Base-by-base conservation (phyloP, 2,797 vertebrate species). In the Argyrosomus regius region DNA sequence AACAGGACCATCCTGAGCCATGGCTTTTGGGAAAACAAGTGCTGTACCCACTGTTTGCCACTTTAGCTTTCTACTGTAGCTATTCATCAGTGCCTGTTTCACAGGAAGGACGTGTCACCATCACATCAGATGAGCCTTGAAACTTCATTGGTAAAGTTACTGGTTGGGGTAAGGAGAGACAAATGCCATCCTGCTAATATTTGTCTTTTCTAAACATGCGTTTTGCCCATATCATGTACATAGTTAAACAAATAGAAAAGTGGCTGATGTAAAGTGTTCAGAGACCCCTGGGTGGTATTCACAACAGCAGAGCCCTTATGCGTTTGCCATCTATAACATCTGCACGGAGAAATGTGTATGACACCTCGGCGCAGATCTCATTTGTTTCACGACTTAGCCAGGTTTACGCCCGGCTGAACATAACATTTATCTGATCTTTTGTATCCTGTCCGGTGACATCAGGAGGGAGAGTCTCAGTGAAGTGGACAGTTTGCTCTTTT, bases 21-120 rank as follows among this genome's bases (percentile, higher is more conserved):
- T 92, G 91, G 91, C 91, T 91, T 94, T 92, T 87, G 77, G 88
- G 88, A 79, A 88, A 90, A 92, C 91, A 89, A 91, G 91, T 90
- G 90, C 89, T 87, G 70, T 67, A 76, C 92, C 90, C 87, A 89
- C 83, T 81, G 78, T 90, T 90, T 91, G 88, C 87, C 87, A 88
- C 73, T 82, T 88, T 74, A 89, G 76, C 85, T 89, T 87, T 79
- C 84, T 76, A 73, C 65, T 81, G 75, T 77, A 75, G 82, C 79
- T 77, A 22, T 79, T 85, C 53, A 83, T 91, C 88, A 84, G 82
- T 91, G 88, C 85, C 87, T 85, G 91, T 89, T 86, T 92, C 88
- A 92, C 86, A 91, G 91, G 87, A 93, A 87, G 88, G 89, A 82
- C 70, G 48, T 68, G 86, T 82, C 87, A 67, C 83, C 72, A 54